Evolutionary conservation across 2,797 vertebrate genomes (phyloP).

Genomic region (Pteronotus mesoamericanus): DNA sequence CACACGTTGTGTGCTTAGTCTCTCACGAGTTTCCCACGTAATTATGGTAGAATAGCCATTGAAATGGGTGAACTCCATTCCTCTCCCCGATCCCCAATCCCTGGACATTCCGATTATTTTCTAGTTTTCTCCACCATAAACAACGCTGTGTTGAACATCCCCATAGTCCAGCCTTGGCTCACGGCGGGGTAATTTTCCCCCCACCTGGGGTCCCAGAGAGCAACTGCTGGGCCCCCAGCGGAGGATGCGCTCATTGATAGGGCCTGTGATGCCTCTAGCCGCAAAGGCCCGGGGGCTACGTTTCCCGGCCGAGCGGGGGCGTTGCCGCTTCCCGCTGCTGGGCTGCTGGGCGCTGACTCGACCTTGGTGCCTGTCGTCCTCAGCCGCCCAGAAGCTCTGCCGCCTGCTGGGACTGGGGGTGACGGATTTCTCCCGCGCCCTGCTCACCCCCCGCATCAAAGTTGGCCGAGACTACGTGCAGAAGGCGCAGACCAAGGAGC

Average conservation of each 20-base stretch:
- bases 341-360: too few species aligned
- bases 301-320: fast-evolving
- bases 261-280: fast-evolving
- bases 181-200: not conserved
- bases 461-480: constrained; percentile 94
- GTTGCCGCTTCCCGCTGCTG: not conserved
- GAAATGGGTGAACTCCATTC: too few species aligned
- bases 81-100: not conserved
- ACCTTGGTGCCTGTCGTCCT: not conserved
- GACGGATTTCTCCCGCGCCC: constrained; percentile 92
- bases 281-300: not conserved
- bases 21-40: not conserved
- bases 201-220: not conserved
- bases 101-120: not conserved
- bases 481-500: constrained; percentile 95
- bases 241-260: not conserved
- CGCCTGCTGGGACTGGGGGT: constrained; percentile 93
- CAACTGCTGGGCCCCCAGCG: not conserved
- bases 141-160: not conserved
- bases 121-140: not conserved
- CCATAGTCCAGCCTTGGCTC: not conserved
- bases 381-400: constrained; percentile 92
- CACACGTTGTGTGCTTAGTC: too few species aligned
- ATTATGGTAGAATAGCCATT: not conserved
- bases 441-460: constrained; percentile 93